A percentile compares a stretch with the other conserved stretches of the same genome.
These are phyloP conservation scores for Galleria mellonella DNA, from an alignment of 1,140 invertebrate genomes.

Conservation along the genomic window DNA sequence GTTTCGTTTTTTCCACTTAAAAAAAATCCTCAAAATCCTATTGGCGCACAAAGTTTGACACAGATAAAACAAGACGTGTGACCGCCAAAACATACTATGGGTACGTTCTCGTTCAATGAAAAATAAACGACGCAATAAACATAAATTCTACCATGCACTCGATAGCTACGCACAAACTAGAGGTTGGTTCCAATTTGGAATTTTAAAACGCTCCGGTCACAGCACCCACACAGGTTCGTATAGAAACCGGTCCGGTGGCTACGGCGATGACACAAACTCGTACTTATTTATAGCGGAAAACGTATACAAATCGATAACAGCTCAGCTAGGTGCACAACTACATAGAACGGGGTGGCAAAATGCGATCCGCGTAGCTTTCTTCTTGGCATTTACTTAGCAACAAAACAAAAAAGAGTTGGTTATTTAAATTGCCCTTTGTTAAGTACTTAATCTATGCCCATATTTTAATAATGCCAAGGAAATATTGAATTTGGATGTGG, in stretches of 20 bases:
- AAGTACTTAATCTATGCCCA: too few species aligned
- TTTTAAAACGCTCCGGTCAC: slow-evolving; percentile 34
- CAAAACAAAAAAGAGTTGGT: slow-evolving; percentile 9
- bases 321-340: slow-evolving; percentile 36
- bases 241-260: slow-evolving; percentile 43
- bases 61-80: too few species aligned
- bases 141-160: slow-evolving; percentile 23
- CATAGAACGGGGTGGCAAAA: slow-evolving; percentile 28
- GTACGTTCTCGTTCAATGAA: background rate
- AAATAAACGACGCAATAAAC: slow-evolving; percentile 51
- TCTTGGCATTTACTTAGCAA: slow-evolving; percentile 14
- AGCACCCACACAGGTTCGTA: slow-evolving; percentile 43
- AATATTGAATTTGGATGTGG: slow-evolving; percentile 9
- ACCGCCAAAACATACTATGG: too few species aligned
- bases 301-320: slow-evolving; percentile 68
- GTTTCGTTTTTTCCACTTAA: too few species aligned
- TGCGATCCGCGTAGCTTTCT: slow-evolving; percentile 27
- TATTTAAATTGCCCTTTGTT: too few species aligned
- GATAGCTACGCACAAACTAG: slow-evolving; percentile 19
- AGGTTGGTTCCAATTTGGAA: slow-evolving; percentile 39
- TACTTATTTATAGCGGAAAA: slow-evolving; percentile 70
- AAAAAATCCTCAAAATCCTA: too few species aligned
- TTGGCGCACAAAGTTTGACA: too few species aligned
- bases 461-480: background rate
- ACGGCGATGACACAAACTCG: slow-evolving; percentile 61